These are phyloP conservation scores for Pseudopipra pipra DNA, from an alignment of 2,113 vertebrate genomes.

Conservation along the genomic window DNA sequence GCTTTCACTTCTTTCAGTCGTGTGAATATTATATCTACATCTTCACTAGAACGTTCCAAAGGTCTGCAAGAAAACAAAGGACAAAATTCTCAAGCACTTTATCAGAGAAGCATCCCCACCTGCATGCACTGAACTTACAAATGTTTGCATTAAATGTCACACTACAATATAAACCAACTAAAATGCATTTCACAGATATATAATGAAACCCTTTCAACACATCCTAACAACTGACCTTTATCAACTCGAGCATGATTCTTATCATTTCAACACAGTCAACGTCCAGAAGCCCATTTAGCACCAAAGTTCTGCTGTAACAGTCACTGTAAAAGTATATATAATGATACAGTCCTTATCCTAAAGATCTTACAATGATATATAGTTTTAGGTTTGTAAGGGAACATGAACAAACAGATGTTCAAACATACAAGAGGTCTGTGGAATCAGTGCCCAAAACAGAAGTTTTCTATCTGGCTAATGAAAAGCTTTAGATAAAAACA, in stretches of 20 bases:
- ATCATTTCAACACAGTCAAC: not conserved
- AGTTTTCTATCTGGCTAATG: not conserved
- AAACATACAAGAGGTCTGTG: not conserved
- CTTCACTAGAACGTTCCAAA: constrained; percentile 90
- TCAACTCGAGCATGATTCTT: not conserved
- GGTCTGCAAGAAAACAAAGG: constrained; percentile 77
- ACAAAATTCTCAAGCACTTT: not conserved
- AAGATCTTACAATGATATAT: not conserved
- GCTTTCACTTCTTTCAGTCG: constrained; percentile 92
- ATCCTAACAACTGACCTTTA: not conserved
- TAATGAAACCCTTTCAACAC: not conserved
- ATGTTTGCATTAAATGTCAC: not conserved
- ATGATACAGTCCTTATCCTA: not conserved
- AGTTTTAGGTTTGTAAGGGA: not conserved
- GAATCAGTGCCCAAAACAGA: not conserved
- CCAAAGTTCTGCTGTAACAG: not conserved
- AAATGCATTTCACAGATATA: not conserved
- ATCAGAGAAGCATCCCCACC: not conserved
- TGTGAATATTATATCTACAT: constrained; percentile 94
- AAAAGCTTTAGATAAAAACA: not conserved
- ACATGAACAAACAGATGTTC: not conserved
- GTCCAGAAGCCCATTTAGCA: not conserved
- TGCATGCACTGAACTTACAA: not conserved
- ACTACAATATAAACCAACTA: not conserved
- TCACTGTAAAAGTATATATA: not conserved